Base-by-base conservation (phyloP, 2,797 vertebrate genomes). In the Euthynnus affinis region DNA sequence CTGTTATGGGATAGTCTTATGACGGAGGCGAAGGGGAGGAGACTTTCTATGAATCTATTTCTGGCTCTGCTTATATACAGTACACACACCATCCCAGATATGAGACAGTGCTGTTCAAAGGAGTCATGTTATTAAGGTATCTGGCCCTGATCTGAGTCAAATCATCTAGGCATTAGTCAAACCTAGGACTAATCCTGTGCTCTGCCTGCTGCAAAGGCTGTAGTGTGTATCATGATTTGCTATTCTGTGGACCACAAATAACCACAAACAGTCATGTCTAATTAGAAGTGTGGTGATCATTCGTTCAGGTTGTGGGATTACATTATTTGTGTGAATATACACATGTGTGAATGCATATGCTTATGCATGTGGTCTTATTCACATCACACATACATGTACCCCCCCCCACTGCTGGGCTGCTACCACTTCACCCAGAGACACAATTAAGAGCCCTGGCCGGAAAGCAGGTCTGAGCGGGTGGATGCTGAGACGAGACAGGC, bases 301-400 rank as follows among this genome's bases (percentile, higher is more conserved):
- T 89, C 74, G 86, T 67, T 83, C 51, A 37, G 58, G 70, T 80
- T 68, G 42, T 53, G 61, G 84, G 71, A 70, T 85, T 80, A 71
- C 52, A 42, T 63, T 76, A 78, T 87, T 79, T 80, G 74, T 83
- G 69, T 80, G 82, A 76, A 63, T 75, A 60, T 78, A 78, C 71
- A 82, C 69, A 55, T 68, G 68, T 86, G 69, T 81, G 82, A 81
- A 79, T 67, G 72, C 71, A 79, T 83, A 68, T 64, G 20, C 69
- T 90, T 87, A 60, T 73, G 81, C 83, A 90, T 94, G 93, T 90
- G 92, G 92, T 91, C 91, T 87, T 87, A 86, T 91, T 91, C 91
- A 91, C 87, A 91, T 91, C 89, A 90, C 90, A 92, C 88, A 86
- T 76, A 56, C 65, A 40, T 74, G 71, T 65, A 29, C 68, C 82